Conservation (phyloP, 2,113 vertebrate species). For the Clupea harengus region DNA sequence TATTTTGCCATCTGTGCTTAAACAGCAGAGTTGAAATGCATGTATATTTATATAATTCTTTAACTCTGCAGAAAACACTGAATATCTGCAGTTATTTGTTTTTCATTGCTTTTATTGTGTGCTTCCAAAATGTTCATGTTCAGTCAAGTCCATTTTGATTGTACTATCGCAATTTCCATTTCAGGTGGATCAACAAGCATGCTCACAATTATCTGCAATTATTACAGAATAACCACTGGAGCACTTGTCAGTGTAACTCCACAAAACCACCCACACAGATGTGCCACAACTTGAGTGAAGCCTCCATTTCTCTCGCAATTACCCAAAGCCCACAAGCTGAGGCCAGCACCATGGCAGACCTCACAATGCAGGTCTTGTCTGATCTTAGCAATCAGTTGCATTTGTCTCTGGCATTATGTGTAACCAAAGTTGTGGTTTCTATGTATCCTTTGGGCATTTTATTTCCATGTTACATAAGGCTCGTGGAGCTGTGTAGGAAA, state of each 20-base stretch:
- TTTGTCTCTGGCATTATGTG: background rate
- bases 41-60: background rate
- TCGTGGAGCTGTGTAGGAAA: slow-evolving; percentile 35
- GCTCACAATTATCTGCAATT: slow-evolving; percentile 71
- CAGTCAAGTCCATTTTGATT: no score
- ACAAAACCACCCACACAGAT: slow-evolving; percentile 63
- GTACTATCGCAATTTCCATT: no score
- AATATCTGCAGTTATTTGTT: no score
- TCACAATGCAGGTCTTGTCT: slow-evolving; percentile 15
- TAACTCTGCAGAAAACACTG: background rate
- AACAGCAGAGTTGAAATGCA: background rate
- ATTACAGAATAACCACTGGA: slow-evolving; percentile 58
- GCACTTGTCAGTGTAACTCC: slow-evolving; percentile 53
- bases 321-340: slow-evolving; percentile 38
- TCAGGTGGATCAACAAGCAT: no score
- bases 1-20: background rate
- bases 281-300: slow-evolving; percentile 43
- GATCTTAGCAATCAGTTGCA: slow-evolving; percentile 11
- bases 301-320: slow-evolving; percentile 42
- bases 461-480: background rate
- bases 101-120: no score
- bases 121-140: no score
- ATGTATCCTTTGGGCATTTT: background rate
- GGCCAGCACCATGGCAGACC: slow-evolving; percentile 37
- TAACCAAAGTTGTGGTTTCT: background rate